These are phyloP conservation scores for Drosophila austrosaltans DNA, from an alignment of 2,888 invertebrate species.

Conservation along the genomic window DNA sequence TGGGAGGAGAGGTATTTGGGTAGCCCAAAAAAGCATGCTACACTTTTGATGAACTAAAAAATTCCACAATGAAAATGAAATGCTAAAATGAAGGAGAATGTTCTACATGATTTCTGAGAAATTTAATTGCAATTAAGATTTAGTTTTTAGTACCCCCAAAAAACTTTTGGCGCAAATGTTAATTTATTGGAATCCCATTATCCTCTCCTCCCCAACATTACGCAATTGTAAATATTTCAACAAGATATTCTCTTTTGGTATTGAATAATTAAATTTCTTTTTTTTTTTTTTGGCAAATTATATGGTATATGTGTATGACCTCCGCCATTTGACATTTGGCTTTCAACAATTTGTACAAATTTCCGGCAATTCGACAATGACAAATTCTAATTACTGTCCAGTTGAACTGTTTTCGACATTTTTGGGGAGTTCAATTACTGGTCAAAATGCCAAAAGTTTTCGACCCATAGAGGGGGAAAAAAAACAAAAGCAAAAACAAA, in stretches of 20 bases:
- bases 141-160: neutral
- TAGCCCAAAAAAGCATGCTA: slow-evolving; percentile 15
- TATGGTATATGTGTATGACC: slow-evolving; percentile 3
- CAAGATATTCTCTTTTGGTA: neutral
- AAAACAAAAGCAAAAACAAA: slow-evolving; percentile 27
- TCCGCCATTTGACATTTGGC: slow-evolving; percentile 9
- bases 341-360: slow-evolving; percentile 17
- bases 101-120: slow-evolving; percentile 1
- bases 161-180: slow-evolving; percentile 1
- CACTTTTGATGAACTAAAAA: slow-evolving; percentile 8
- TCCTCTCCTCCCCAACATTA: neutral
- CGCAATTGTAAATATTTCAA: neutral
- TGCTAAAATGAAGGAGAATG: neutral
- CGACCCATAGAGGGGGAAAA: slow-evolving; percentile 14
- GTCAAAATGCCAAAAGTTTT: slow-evolving; percentile 58
- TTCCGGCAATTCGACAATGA: slow-evolving; percentile 37
- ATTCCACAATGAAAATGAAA: slow-evolving; percentile 7
- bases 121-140: slow-evolving; percentile 11
- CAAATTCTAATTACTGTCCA: slow-evolving; percentile 60
- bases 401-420: slow-evolving; percentile 61
- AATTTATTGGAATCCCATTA: neutral
- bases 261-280: neutral
- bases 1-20: neutral
- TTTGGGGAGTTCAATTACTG: slow-evolving; percentile 63
- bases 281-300: slow-evolving; percentile 3